Evolutionary conservation across 2,113 vertebrate species (phyloP), one percentile per base, ranked within the genome.

Genomic region (Myxocyprinus asiaticus): DNA sequence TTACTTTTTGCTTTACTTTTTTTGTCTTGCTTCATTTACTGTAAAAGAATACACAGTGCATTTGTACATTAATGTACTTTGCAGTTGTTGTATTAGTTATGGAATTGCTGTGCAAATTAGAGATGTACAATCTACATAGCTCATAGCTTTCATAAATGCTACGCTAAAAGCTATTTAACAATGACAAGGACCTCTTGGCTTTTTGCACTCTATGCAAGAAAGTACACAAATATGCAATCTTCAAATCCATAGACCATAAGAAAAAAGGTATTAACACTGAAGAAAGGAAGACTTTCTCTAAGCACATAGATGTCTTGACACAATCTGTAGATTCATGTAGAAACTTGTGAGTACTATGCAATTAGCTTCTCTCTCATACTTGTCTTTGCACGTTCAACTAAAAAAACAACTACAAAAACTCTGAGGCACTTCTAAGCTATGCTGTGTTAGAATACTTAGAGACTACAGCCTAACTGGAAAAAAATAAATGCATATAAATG

Each of bases 291-390:
- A 55, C 15, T 9, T 59, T 22, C 45, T 69, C 53, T 43, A 14
- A 56, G 42, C 15, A 58, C 44, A 66, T 47, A n/a, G n/a, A 61
- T 70, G 78, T 65, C 55, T 67, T 88, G 81, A 85, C 86, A 84
- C 65, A 86, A 85, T 81, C 77, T 84, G 58, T 9, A 44, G 77
- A 51, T 81, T 82, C 92, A 85, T 81, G 93, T 84, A 82, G 4
- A 66, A 86, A 88, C 93, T 84, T 92, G 92, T 77, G 83, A 81
- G 68, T 90, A 84, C 83, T 91, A 92, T 92, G 90, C 84, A 88
- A 78, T 61, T 43, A 81, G 62, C 67, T 74, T 7, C 81, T 72
- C 73, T 80, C 71, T 50, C 9, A 58, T 70, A 74, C 92, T 68
- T 91, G 93, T 86, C 86, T 82, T 82, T 85, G 88, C 92, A 91